Percentiles rank a stretch among this genome's conserved stretches.
These are phyloP conservation scores for Drosophila algonquin DNA, from an alignment of 2,888 invertebrate species.

Conservation along the genomic window DNA sequence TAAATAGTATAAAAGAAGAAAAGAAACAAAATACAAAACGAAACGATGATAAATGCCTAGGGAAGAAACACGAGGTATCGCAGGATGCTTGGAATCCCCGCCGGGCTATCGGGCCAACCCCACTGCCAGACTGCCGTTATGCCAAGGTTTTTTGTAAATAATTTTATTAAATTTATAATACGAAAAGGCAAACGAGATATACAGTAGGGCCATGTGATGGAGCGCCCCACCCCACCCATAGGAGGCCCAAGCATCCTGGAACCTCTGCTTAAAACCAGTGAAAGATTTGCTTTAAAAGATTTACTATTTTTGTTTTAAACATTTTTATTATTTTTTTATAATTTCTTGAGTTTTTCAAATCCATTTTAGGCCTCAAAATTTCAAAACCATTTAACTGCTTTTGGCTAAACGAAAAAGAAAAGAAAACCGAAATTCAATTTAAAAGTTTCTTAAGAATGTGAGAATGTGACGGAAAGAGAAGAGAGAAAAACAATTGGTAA, in stretches of 20 bases:
- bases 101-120: slow-evolving; percentile 18
- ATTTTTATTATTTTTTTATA: slow-evolving; percentile 5
- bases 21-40: slow-evolving; percentile 51
- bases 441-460: slow-evolving; percentile 39
- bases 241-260: not conserved
- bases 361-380: slow-evolving; percentile 59
- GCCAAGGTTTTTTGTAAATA: slow-evolving; percentile 70
- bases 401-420: slow-evolving; percentile 34
- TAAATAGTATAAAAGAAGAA: slow-evolving; percentile 68
- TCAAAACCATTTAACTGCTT: slow-evolving; percentile 40
- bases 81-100: not conserved
- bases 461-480: slow-evolving; percentile 30
- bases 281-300: slow-evolving; percentile 23
- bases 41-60: slow-evolving; percentile 32
- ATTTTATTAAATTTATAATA: slow-evolving; percentile 78
- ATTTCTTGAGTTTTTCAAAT: slow-evolving; percentile 24
- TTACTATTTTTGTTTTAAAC: slow-evolving; percentile 17
- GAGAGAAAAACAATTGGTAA: slow-evolving; percentile 79
- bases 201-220: slow-evolving; percentile 1
- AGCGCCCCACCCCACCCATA: not conserved
- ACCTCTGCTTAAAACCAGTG: slow-evolving; percentile 12
- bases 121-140: slow-evolving; percentile 12
- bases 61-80: not conserved
- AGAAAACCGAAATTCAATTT: slow-evolving; percentile 45
- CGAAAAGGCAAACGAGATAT: slow-evolving; percentile 36